A percentile compares a stretch with the other conserved stretches of the same genome.
Evolutionary conservation across 2,888 invertebrate genomes (phyloP).

Genomic region (Chalcis sispes): DNA sequence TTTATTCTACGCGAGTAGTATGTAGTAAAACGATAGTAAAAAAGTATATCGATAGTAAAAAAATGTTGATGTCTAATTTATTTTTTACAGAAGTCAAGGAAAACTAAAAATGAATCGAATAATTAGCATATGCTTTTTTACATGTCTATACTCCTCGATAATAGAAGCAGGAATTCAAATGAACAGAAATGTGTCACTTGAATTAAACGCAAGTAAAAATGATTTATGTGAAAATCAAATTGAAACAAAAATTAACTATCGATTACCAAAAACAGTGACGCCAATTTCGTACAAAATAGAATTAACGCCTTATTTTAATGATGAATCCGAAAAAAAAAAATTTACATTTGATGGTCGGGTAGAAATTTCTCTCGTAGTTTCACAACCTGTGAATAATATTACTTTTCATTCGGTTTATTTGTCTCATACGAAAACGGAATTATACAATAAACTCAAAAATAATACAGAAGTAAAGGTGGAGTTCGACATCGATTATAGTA

Average conservation of each 20-base stretch:
- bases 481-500: too few relatives aligned
- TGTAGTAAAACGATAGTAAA: too few relatives aligned
- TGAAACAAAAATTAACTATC: slow-evolving; percentile 12
- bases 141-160: slow-evolving; percentile 1
- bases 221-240: neutral
- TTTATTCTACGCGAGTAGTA: slow-evolving; percentile 4
- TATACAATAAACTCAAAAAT: too few relatives aligned
- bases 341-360: too few relatives aligned
- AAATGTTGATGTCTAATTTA: too few relatives aligned
- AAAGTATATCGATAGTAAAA: too few relatives aligned
- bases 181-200: neutral
- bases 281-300: slow-evolving; percentile 28
- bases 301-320: too few relatives aligned
- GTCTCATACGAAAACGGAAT: too few relatives aligned
- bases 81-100: slow-evolving; percentile 10
- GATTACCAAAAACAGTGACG: slow-evolving; percentile 30
- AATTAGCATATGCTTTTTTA: neutral
- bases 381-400: too few relatives aligned
- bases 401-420: too few relatives aligned
- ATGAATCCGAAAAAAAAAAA: neutral
- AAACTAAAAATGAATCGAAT: slow-evolving; percentile 24
- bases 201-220: neutral
- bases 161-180: slow-evolving; percentile 4
- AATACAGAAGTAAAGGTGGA: too few relatives aligned
- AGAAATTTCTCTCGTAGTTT: too few relatives aligned